These are phyloP conservation scores for Tapera naevia DNA, from an alignment of 2,797 vertebrate genomes.

Conservation along the genomic window DNA sequence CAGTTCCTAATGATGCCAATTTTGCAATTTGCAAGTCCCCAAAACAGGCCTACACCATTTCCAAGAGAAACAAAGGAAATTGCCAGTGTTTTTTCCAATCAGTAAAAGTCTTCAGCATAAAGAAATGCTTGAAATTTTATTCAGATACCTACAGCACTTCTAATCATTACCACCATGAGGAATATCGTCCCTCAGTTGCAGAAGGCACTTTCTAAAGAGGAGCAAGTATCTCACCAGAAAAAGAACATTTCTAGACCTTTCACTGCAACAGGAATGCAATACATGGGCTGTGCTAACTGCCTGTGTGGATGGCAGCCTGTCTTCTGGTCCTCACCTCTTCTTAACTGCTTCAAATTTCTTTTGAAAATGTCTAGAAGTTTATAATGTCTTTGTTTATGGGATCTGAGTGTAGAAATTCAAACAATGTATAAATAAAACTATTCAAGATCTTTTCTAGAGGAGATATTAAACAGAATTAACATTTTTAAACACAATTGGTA, in stretches of 20 bases:
- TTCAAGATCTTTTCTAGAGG: background rate
- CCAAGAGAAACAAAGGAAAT: background rate
- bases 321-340: background rate
- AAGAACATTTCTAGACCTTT: background rate
- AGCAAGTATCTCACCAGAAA: background rate
- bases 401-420: background rate
- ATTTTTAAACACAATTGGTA: background rate
- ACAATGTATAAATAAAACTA: background rate
- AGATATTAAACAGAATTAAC: background rate
- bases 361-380: background rate
- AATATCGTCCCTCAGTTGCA: background rate
- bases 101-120: background rate
- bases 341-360: background rate
- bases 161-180: background rate
- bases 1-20: background rate
- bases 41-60: accelerated
- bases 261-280: background rate
- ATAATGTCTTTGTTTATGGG: background rate
- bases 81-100: background rate
- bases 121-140: background rate
- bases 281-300: background rate
- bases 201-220: constrained; percentile 15
- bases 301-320: accelerated
- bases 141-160: background rate
- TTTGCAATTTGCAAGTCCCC: background rate